Base-by-base conservation (phyloP, 53 echinoderm and acorn worm genomes). In the Pentamera pediparva region DNA sequence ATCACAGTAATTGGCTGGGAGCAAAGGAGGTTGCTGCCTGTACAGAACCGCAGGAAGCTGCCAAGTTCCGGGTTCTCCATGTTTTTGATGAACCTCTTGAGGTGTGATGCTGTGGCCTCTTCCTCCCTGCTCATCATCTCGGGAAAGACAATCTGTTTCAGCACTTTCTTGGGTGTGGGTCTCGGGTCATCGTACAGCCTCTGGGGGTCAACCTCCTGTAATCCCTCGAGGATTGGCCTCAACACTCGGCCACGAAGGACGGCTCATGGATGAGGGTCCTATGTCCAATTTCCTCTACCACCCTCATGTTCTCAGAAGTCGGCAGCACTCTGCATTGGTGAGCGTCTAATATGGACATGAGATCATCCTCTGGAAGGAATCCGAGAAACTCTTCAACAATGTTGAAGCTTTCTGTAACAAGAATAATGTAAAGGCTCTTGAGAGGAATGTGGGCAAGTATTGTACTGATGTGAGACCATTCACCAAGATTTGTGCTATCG, bases 111-210 rank as follows among this genome's bases (percentile, higher is more conserved):
- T 9, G 40, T 21, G 15, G 67, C 40, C 3, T 65, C 67, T 25
- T 65, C 67, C 5, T 2, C 39, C 6, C 22, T 22, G 40, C 22
- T 65, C 45, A 65, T 65, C 20, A 19, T 65, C n/a, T 15, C 39
- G 22, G 67, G 67, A 21, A 38, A 1, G 1, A 12, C 9, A 3
- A 65, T 9, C 24, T 38, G 37, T 22, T 39, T 39, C 11, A 39
- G 17, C 4, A 65, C 67, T 65, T 65, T 65, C 40, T 65, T 65
- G 11, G 30, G 38, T 12, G 67, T 65, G 10, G 67, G 67, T 43
- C 41, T 22, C 19, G 41, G 41, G 10, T 37, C 41, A 10, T 65
- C 67, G 41, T 65, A 65, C 39, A 65, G 31, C 15, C n/a, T 20
- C 21, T 39, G 17, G 2, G 41, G 22, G 19, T 39, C 22, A 18